Percentiles rank a stretch among this genome's conserved stretches.
phyloP scores from a whole-genome alignment of 2,888 invertebrate genomes.

The Cosmia trapezina region DNA sequence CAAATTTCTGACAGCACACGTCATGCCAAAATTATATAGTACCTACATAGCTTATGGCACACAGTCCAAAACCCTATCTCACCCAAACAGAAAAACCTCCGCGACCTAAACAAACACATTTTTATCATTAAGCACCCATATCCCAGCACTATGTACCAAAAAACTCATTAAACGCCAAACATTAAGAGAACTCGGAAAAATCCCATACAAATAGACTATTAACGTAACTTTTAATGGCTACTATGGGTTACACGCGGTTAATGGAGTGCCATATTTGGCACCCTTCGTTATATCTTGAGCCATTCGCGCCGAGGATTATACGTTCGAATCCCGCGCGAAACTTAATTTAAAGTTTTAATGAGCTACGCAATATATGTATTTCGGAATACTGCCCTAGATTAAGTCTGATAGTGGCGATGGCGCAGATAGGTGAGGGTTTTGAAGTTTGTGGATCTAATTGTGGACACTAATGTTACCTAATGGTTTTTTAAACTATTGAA shows the following conservation, averaged over 20 bases:
- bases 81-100: neutral
- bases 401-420: constrained; percentile 2
- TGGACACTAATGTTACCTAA: neutral
- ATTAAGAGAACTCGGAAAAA: constrained; percentile 64
- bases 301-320: constrained; percentile 70
- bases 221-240: constrained; percentile 69
- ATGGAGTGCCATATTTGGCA: constrained; percentile 74
- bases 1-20: too few species aligned
- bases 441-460: neutral
- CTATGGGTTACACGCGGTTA: constrained; percentile 64
- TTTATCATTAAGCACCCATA: constrained; percentile 33
- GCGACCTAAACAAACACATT: constrained; percentile 39
- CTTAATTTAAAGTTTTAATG: constrained; percentile 89
- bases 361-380: constrained; percentile 77
- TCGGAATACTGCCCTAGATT: constrained; percentile 54
- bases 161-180: constrained; percentile 60
- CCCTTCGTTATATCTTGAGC: constrained; percentile 70
- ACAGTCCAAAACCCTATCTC: neutral
- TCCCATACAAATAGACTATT: constrained; percentile 66
- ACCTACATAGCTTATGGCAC: neutral
- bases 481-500: neutral
- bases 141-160: constrained; percentile 34
- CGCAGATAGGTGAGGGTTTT: neutral
- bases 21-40: neutral
- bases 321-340: constrained; percentile 79